Base-by-base conservation (phyloP, 1,140 invertebrate genomes). In the Leptopilina clavipes region DNA sequence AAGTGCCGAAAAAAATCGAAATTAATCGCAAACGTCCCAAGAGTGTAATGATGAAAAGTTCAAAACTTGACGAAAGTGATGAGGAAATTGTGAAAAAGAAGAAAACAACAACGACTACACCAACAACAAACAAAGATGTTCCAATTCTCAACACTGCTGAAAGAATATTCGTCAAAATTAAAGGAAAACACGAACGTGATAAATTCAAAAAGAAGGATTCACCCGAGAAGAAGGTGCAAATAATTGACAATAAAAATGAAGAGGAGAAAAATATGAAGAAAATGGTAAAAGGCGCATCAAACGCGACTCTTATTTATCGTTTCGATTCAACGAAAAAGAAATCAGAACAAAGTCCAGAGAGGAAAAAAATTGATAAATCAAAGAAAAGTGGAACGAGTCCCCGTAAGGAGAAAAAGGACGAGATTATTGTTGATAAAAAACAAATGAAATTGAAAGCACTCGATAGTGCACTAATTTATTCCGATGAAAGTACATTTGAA, bases 401-500 rank as follows among this genome's bases (percentile, higher is more conserved):
- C 6, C 81, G 76, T 71, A 73, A 79, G 11, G n/a, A 75, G 14
- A 56, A 72, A n/a, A 76, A 78, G 8, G 9, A 19, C 3, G 76
- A 73, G 14, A 81, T 79, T 18, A 79, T 40, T n/a, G n/a, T n/a
- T 12, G 79, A 78, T 9, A 79, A 79, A 48, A 74, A 79, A 6
- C 22, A 81, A 12, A 18, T 22, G 8, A 52, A n/a, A 75, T 71
- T 74, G 0, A 65, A 54, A 22, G 8, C 17, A 0, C 10, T 11
- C 52, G 74, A 76, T n/a, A 31, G 17, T 17, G 43, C 37, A 17
- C 9, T 79, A 1, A 86, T 89, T 65, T 89, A 89, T 52, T 87
- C 87, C 0, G 88, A 89, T 14, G 89, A 89, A 5, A 89, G 87
- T 78, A 89, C 85, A 5, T 70, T 84, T 71, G 87, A 89, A 8